These are phyloP conservation scores for Chrysoperla carnea DNA, from an alignment of 1,140 invertebrate genomes.

Conservation along the genomic window DNA sequence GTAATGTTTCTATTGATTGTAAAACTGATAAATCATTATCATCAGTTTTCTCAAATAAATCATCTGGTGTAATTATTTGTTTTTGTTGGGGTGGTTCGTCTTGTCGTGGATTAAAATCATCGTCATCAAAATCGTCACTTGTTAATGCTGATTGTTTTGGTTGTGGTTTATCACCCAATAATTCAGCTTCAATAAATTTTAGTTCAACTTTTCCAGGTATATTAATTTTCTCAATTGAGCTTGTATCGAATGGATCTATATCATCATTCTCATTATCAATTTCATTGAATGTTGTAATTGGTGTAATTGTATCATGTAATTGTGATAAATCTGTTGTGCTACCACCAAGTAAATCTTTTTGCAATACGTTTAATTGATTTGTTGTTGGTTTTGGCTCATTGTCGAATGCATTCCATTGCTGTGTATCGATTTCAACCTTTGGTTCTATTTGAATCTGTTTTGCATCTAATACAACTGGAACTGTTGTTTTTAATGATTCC, in stretches of 20 bases:
- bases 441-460: slow-evolving; percentile 14
- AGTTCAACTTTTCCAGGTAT: slow-evolving; percentile 59
- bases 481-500: slow-evolving; percentile 43
- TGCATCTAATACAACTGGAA: slow-evolving; percentile 18
- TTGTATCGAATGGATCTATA: slow-evolving; percentile 72
- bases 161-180: slow-evolving; percentile 32
- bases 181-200: slow-evolving; percentile 58
- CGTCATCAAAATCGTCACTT: slow-evolving; percentile 32
- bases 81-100: slow-evolving; percentile 17
- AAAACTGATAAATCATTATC: slow-evolving; percentile 15
- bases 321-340: slow-evolving; percentile 55
- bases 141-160: not conserved
- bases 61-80: slow-evolving; percentile 34
- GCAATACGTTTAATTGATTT: slow-evolving; percentile 23
- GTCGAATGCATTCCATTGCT: slow-evolving; percentile 40
- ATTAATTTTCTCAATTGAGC: slow-evolving; percentile 45
- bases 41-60: slow-evolving; percentile 26
- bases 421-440: slow-evolving; percentile 24
- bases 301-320: slow-evolving; percentile 45
- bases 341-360: slow-evolving; percentile 48
- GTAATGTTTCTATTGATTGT: slow-evolving; percentile 16
- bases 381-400: slow-evolving; percentile 42
- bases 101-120: slow-evolving; percentile 59
- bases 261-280: slow-evolving; percentile 27
- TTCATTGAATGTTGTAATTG: slow-evolving; percentile 25